Conservation (phyloP, 2,797 vertebrate species). For the Sebastes taczanowskii region DNA sequence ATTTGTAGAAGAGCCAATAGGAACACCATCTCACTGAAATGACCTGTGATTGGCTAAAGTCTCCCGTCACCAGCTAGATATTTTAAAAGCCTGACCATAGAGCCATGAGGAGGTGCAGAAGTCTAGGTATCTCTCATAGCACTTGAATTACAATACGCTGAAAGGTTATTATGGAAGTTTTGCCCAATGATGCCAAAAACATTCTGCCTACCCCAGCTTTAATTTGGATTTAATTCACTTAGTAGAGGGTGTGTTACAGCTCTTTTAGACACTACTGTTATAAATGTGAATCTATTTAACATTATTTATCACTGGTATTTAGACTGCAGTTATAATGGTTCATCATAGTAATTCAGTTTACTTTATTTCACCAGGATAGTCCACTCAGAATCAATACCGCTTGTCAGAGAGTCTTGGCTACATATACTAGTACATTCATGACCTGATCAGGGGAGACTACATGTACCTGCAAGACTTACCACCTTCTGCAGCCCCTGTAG, state of each 20-base stretch:
- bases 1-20: not conserved
- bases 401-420: not conserved
- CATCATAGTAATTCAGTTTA: not conserved
- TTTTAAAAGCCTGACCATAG: too few species aligned
- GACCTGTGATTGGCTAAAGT: not conserved
- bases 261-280: not conserved
- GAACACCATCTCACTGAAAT: not conserved
- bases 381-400: not conserved
- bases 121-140: too few species aligned
- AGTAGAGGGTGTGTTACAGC: not conserved
- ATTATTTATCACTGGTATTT: not conserved
- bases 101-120: too few species aligned
- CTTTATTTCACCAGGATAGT: not conserved
- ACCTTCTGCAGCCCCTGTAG: conserved; percentile 14
- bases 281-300: not conserved
- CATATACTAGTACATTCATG: not conserved
- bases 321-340: not conserved
- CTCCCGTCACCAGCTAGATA: too few species aligned
- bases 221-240: not conserved
- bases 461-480: conserved; percentile 15
- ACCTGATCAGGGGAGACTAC: conserved; percentile 33
- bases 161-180: not conserved
- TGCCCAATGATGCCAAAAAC: not conserved
- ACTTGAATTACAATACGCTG: not conserved
- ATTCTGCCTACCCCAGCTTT: not conserved